These are phyloP conservation scores for Sinocyclocheilus rhinocerous DNA, from an alignment of 2,113 vertebrate species.

Conservation along the genomic window DNA sequence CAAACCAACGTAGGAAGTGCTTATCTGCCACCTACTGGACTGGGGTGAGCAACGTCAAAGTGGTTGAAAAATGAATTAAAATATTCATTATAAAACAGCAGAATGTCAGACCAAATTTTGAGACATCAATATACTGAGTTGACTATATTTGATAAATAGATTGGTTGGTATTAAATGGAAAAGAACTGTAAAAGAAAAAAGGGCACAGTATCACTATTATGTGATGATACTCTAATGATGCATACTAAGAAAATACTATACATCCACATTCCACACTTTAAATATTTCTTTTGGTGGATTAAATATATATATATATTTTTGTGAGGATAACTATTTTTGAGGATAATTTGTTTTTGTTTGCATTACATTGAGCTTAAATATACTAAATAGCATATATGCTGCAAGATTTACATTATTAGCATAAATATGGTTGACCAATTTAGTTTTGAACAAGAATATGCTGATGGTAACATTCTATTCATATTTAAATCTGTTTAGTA, in stretches of 20 bases:
- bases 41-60: neutral
- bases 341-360: neutral
- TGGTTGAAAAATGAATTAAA: neutral
- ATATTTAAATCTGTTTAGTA: neutral
- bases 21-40: neutral
- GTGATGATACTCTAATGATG: too few species aligned
- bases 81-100: neutral
- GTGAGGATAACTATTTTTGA: neutral
- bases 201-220: neutral
- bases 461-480: neutral
- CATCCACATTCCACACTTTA: neutral
- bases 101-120: neutral
- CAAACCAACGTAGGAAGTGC: neutral
- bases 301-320: too few species aligned
- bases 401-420: too few species aligned
- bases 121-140: neutral
- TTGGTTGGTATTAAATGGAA: neutral
- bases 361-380: neutral
- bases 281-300: neutral
- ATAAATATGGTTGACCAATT: too few species aligned
- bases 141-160: neutral
- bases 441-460: too few species aligned
- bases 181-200: neutral
- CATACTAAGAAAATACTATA: neutral
- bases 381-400: neutral